Evolutionary conservation across 53 echinoderm and acorn worm genomes (phyloP), one percentile per base, ranked within the genome.

Genomic region (Apostichopus leukothele): DNA sequence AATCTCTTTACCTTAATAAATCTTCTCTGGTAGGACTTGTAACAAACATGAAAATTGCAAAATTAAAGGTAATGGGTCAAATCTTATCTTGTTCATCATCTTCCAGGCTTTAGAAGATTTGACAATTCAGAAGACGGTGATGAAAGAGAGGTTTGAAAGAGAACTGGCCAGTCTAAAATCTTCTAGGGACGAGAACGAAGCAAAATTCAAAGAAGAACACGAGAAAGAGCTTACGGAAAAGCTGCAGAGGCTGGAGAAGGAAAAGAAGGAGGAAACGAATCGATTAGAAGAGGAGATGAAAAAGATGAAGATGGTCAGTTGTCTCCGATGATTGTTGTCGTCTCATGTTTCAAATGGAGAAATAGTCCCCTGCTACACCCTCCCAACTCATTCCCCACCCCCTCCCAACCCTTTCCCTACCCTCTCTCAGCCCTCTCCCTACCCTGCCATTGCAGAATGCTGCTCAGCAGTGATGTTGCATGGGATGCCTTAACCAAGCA

Each of bases 81-180:
- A 57, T 57, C 57, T 57, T 9, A 39, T 39, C 39, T 39, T 39
- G 39, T 57, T 57, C 10, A 57, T 57, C 10, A 10, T 57, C 55
- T 59, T 76, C 52, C 68, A 99, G 99, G 99, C 99, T 76, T 89
- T 99, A 77, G 96, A 99, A 76, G 96, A 96, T 66, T 88, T 99
- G 13, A 94, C 99, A 16, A 93, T 95, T 12, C 92, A 96, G 92
- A 99, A 99, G 76, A 93, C 96, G 79, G 91, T 92, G 13, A 89
- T 96, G 92, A 99, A 94, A 86, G 96, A 98, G 76, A 84, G 92
- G 9, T 99, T 96, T 87, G 99, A 96, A 77, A 92, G 91, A 88
- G 94, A 93, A 75, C 75, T 99, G 54, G 96, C 89, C 6, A 52
- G 76, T 16, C 83, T 92, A 13, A 93, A 71, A 75, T 77, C 53